phyloP scores from a whole-genome alignment of 2,797 vertebrate genomes.

The Sebastes matsubarae region DNA sequence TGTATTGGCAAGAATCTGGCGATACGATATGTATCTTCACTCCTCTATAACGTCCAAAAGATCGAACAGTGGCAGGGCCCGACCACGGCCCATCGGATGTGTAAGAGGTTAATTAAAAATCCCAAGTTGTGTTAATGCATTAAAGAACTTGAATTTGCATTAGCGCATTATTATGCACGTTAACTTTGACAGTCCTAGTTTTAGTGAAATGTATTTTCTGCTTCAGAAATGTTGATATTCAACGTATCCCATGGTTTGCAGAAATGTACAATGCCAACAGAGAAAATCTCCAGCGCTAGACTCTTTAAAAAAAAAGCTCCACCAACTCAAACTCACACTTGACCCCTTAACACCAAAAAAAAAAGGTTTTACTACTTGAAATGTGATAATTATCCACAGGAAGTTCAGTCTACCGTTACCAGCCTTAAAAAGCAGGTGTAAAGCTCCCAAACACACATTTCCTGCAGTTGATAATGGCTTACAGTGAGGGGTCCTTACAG shows the following conservation, averaged over 20 bases:
- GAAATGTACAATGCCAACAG: not conserved
- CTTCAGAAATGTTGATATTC: not conserved
- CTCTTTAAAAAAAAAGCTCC: not conserved
- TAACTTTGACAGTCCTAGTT: too few relatives aligned
- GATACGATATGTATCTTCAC: too few relatives aligned
- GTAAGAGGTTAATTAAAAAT: too few relatives aligned
- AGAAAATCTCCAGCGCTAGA: not conserved
- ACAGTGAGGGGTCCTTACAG: conserved; percentile 37
- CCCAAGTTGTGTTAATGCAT: too few relatives aligned
- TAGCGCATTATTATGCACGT: too few relatives aligned
- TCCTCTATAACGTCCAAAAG: too few relatives aligned
- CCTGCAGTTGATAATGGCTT: conserved; percentile 55
- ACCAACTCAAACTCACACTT: not conserved
- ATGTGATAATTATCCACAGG: conserved; percentile 58
- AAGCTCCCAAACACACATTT: conserved; percentile 50
- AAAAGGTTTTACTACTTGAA: conserved; percentile 32
- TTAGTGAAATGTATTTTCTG: too few relatives aligned
- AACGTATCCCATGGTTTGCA: not conserved
- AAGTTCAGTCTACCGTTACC: conserved; percentile 35
- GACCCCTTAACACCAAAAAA: not conserved
- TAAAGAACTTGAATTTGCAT: too few relatives aligned
- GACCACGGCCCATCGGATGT: too few relatives aligned
- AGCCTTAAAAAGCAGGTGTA: conserved; percentile 50
- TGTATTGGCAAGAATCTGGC: too few relatives aligned
- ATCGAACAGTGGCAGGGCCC: too few relatives aligned